Percentiles rank a stretch among this genome's conserved stretches.
Conservation (phyloP, 37 sponge, comb jelly and placozoan species). For the Trichoplax adhaerens region DNA sequence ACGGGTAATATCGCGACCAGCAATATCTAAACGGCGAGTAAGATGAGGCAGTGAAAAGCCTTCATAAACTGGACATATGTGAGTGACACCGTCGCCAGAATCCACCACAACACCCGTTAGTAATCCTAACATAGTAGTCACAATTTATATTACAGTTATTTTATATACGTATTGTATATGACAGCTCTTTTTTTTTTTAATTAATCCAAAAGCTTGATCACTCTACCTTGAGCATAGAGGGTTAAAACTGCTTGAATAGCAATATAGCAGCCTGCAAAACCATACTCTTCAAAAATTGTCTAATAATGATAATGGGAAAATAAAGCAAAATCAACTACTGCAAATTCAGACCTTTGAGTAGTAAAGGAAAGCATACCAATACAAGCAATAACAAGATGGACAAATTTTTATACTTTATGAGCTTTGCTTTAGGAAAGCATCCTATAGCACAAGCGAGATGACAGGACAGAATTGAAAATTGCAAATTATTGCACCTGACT, state of each 20-base stretch:
- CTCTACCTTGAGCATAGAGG: conserved; percentile 95
- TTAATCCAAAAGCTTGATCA: not conserved
- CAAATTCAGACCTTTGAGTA: too few species aligned
- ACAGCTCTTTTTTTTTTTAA: conserved; percentile 9
- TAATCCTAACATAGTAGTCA: conserved; percentile 28
- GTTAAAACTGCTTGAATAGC: conserved; percentile 99
- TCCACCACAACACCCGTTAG: conserved; percentile 98
- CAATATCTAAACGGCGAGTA: conserved; percentile 87
- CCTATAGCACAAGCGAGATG: too few species aligned
- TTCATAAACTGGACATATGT: conserved; percentile 97
- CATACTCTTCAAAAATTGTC: conserved; percentile 97
- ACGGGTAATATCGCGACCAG: conserved; percentile 90
- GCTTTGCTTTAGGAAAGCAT: too few species aligned
- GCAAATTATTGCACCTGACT: too few species aligned
- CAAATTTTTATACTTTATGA: too few species aligned
- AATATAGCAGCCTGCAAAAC: conserved; percentile 87
- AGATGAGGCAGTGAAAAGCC: conserved; percentile 93
- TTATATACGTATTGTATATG: not conserved
- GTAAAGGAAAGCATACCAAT: too few species aligned
- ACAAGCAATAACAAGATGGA: too few species aligned
- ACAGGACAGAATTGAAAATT: too few species aligned
- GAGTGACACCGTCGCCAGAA: conserved; percentile 96
- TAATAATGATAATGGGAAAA: not conserved
- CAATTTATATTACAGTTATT: not conserved
- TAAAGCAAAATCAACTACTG: too few species aligned